Percentiles rank a stretch among this genome's conserved stretches.
These are phyloP conservation scores for Cheumatopsyche charites DNA, from an alignment of 1,140 invertebrate genomes.

Conservation along the genomic window DNA sequence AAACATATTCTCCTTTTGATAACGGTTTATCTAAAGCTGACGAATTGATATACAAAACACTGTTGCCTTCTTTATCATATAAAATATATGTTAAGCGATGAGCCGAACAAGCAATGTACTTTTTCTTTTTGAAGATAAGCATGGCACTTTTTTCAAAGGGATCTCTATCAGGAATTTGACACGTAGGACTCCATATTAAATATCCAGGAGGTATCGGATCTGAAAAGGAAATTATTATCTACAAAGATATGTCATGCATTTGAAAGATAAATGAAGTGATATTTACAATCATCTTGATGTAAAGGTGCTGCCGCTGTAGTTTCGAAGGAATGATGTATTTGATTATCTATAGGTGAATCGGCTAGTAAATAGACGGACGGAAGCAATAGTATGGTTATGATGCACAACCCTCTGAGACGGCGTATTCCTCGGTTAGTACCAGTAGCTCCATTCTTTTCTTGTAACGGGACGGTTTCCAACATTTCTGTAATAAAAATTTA, in stretches of 20 bases:
- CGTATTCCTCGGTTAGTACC: neutral
- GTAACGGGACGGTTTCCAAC: constrained; percentile 5
- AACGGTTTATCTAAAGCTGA: constrained; percentile 32
- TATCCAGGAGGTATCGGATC: constrained; percentile 58
- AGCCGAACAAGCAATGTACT: constrained; percentile 64
- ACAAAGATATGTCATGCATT: neutral
- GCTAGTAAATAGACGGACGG: constrained; percentile 11
- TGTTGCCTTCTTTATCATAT: constrained; percentile 49
- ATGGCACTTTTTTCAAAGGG: constrained; percentile 71
- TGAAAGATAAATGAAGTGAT: no score
- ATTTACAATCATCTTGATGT: neutral
- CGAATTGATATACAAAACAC: constrained; percentile 39
- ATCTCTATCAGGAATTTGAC: constrained; percentile 71
- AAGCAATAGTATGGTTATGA: neutral
- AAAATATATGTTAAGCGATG: constrained; percentile 59
- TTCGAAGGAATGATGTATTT: neutral
- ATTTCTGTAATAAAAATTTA: constrained; percentile 3
- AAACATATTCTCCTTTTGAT: constrained; percentile 20
- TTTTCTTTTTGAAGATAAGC: constrained; percentile 63
- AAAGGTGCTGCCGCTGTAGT: neutral
- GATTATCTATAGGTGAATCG: neutral
- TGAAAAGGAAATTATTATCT: neutral
- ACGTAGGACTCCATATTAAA: constrained; percentile 71
- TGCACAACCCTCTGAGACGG: neutral
- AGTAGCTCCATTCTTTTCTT: neutral